phyloP scores from a whole-genome alignment of 2,113 vertebrate species.

The Eptatretus burgeri region DNA sequence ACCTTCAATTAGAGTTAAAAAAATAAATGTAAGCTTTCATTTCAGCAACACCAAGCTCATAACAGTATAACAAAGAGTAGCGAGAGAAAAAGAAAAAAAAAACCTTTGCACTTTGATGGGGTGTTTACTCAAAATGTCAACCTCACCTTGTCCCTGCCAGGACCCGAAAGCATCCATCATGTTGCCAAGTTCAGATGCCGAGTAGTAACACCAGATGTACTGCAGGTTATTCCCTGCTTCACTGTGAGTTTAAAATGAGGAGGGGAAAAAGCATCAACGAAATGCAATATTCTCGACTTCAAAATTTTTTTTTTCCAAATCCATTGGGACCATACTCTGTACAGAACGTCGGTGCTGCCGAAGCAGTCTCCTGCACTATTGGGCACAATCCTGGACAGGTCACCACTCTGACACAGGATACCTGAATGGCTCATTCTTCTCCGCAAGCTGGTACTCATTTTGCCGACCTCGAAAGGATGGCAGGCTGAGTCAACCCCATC shows the following conservation, averaged over 20 bases:
- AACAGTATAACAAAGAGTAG: slow-evolving; percentile 8
- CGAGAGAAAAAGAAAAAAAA: slow-evolving; percentile 7
- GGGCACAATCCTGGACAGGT: too few species aligned
- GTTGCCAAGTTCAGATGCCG: slow-evolving; percentile 21
- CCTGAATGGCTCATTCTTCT: too few species aligned
- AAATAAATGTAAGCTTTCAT: background rate
- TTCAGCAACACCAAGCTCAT: slow-evolving; percentile 10
- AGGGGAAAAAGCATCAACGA: too few species aligned
- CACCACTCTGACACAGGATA: too few species aligned
- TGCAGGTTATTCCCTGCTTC: slow-evolving; percentile 29
- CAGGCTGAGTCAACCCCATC: too few species aligned
- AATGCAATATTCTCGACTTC: too few species aligned
- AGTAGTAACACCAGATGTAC: slow-evolving; percentile 32
- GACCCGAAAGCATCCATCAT: slow-evolving; percentile 25
- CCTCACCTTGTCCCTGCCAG: slow-evolving; percentile 24
- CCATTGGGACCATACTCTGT: too few species aligned
- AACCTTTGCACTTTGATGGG: background rate
- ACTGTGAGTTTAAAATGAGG: slow-evolving; percentile 12
- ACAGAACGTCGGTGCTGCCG: too few species aligned
- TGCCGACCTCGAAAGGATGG: too few species aligned
- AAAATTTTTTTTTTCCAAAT: too few species aligned
- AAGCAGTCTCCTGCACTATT: too few species aligned
- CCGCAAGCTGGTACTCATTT: too few species aligned
- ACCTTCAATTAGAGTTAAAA: background rate
- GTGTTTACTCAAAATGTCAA: background rate